Conservation (phyloP, 2,888 invertebrate genomes). For the Hypsopygia costalis region DNA sequence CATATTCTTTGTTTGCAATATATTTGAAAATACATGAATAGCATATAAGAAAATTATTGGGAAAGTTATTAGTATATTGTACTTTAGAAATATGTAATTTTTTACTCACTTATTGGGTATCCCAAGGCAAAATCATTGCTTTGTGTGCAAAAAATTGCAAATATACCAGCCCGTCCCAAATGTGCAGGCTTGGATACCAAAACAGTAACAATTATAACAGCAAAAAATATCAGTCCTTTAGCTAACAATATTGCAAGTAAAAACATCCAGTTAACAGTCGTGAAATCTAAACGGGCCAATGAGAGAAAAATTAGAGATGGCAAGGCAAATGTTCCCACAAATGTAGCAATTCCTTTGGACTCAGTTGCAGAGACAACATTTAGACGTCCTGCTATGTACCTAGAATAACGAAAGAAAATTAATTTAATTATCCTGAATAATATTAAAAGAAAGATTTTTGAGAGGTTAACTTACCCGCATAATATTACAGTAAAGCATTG, state of each 20-base stretch:
- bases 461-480: conserved; percentile 86
- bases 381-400: conserved; percentile 91
- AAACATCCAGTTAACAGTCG: conserved; percentile 94
- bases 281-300: conserved; percentile 90
- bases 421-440: too few relatives aligned
- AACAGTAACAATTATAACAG: conserved; percentile 88
- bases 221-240: conserved; percentile 91
- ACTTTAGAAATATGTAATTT: not conserved
- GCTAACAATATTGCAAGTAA: conserved; percentile 91
- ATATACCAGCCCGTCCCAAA: conserved; percentile 92
- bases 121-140: conserved; percentile 99
- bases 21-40: too few relatives aligned
- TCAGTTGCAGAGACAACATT: conserved; percentile 91
- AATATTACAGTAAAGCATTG: conserved; percentile 96
- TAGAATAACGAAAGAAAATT: conserved; percentile 46
- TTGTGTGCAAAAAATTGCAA: conserved; percentile 97
- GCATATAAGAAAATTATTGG: too few relatives aligned
- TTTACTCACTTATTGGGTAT: conserved; percentile 91
- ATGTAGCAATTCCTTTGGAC: conserved; percentile 94
- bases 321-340: conserved; percentile 95
- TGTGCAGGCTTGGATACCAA: conserved; percentile 90
- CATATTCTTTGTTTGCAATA: too few relatives aligned
- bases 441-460: conserved; percentile 1
- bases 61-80: too few relatives aligned
- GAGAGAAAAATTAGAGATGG: conserved; percentile 96